Conservation (phyloP, 1,140 invertebrate genomes). For the Drosophila melanogaster region DNA sequence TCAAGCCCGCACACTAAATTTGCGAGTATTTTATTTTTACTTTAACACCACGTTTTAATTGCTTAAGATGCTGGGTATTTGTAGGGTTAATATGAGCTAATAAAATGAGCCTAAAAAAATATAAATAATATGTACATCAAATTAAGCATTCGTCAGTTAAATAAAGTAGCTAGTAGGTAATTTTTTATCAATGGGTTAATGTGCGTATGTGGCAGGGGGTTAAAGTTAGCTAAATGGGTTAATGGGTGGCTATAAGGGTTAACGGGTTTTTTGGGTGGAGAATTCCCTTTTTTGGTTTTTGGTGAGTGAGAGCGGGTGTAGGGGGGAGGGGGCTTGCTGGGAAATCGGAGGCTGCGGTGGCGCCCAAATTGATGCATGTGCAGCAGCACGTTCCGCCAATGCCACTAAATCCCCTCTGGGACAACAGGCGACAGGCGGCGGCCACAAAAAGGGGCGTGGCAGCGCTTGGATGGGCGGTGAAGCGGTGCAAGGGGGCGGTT, state of each 20-base stretch:
- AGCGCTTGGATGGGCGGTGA: not conserved
- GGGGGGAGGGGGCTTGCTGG: not conserved
- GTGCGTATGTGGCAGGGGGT: conserved; percentile 5
- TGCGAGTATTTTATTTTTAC: not conserved
- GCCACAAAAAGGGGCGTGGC: conserved; percentile 52
- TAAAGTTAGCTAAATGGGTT: not conserved
- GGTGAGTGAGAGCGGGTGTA: not conserved
- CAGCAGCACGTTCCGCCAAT: conserved; percentile 70
- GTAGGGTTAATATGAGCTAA: too few relatives aligned
- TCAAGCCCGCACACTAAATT: conserved; percentile 28
- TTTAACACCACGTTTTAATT: not conserved
- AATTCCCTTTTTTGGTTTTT: too few relatives aligned
- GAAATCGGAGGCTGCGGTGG: conserved; percentile 44
- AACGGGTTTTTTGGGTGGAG: too few relatives aligned
- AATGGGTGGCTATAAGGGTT: not conserved
- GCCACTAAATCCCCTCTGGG: conserved; percentile 71
- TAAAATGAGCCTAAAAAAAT: too few relatives aligned
- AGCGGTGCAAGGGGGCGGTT: conserved; percentile 10
- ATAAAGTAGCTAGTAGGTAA: too few relatives aligned
- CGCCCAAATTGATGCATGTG: conserved; percentile 76
- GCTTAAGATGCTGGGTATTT: too few relatives aligned
- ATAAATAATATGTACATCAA: too few relatives aligned
- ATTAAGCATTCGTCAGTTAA: too few relatives aligned
- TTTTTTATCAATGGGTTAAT: conserved; percentile 1
- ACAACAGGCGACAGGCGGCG: conserved; percentile 62